These are phyloP conservation scores for Alectoris magna DNA, from an alignment of 2,797 vertebrate genomes.

Conservation along the genomic window DNA sequence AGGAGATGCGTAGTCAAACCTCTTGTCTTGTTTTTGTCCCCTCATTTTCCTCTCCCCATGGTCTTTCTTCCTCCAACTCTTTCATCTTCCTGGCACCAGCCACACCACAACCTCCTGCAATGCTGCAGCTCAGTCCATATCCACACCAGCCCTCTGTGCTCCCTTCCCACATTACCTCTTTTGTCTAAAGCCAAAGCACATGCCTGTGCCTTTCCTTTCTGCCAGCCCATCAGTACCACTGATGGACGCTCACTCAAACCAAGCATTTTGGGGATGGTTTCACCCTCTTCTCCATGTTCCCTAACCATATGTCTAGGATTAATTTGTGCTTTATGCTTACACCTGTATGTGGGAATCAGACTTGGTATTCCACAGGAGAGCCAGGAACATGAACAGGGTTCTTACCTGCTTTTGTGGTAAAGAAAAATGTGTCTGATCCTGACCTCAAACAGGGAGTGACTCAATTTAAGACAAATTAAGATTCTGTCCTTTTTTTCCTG, in stretches of 20 bases:
- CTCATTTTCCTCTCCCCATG: neutral
- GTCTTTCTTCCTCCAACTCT: neutral
- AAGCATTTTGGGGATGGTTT: neutral
- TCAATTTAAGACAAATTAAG: rapidly evolving
- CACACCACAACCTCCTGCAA: neutral
- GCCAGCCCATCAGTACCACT: neutral
- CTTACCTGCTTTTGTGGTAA: neutral
- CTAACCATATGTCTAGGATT: neutral
- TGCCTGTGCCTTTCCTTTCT: neutral
- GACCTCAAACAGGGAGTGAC: neutral
- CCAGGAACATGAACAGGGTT: neutral
- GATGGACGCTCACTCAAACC: neutral
- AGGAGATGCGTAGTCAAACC: neutral
- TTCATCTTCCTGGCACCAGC: neutral
- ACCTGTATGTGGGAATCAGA: neutral
- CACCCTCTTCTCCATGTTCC: neutral
- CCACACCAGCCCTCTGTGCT: neutral
- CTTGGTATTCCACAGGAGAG: neutral
- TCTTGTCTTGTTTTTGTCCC: neutral
- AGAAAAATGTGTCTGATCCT: neutral
- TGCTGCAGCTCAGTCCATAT: neutral
- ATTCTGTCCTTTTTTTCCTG: neutral
- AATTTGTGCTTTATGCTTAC: neutral
- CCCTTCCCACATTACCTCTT: neutral
- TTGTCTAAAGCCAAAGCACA: neutral